A percentile compares a stretch with the other conserved stretches of the same genome.
Conservation (phyloP, 37 sponge, comb jelly and placozoan species). For the Cladorhizidae sp. region DNA sequence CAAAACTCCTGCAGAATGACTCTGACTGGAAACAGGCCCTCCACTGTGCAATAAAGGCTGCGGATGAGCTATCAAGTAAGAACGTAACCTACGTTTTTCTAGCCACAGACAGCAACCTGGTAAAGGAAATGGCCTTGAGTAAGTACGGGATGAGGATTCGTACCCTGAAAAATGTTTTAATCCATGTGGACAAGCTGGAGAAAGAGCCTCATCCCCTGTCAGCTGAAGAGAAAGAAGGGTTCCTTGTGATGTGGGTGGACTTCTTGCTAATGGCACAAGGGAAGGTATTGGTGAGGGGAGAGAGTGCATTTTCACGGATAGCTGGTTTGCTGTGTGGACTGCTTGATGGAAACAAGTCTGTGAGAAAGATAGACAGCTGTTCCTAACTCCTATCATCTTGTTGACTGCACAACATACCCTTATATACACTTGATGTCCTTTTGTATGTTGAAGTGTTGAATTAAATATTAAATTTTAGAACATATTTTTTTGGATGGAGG, state of each 20-base stretch:
- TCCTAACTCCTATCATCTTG: too few species aligned
- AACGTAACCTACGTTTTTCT: too few species aligned
- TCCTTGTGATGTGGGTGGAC: conserved; percentile 34
- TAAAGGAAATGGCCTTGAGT: conserved; percentile 28
- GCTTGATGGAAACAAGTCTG: too few species aligned
- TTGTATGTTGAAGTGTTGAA: too few species aligned
- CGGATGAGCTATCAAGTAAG: conserved; percentile 4
- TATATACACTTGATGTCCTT: too few species aligned
- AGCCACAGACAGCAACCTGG: background rate
- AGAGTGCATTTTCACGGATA: background rate
- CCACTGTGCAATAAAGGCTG: conserved; percentile 18
- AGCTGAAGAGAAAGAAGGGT: background rate
- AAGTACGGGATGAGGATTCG: conserved; percentile 20
- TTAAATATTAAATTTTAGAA: too few species aligned
- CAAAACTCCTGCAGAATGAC: background rate
- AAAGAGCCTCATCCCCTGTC: conserved; percentile 1
- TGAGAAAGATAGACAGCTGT: too few species aligned
- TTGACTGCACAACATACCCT: too few species aligned
- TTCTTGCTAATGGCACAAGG: conserved; percentile 43
- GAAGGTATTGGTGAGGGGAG: background rate
- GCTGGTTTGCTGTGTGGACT: conserved; percentile 3
- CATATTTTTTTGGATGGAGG: too few species aligned
- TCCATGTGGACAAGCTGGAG: conserved; percentile 28
- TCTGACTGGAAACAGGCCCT: conserved; percentile 13
- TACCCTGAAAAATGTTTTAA: conserved; percentile 16